A percentile compares a stretch with the other conserved stretches of the same genome.
Evolutionary conservation across 2,113 vertebrate genomes (phyloP).

Genomic region (Rattus norvegicus): GRCr8 NC_086019.1:135207001-135207500

Average conservation of each 20-base stretch:
- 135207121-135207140: constrained; percentile 18
- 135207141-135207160: constrained; percentile 11
- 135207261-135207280: neutral
- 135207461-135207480: neutral
- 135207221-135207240: neutral
- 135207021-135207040: neutral
- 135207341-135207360: neutral
- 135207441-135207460: neutral
- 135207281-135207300: neutral
- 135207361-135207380: no score
- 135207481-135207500: neutral
- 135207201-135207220: neutral
- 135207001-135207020: no score
- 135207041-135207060: neutral
- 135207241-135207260: neutral
- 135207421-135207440: neutral
- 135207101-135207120: neutral
- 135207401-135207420: no score
- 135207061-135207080: neutral
- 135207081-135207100: neutral
- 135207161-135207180: neutral
- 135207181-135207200: neutral
- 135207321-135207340: neutral
- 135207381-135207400: no score
- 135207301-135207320: neutral